Evolutionary conservation across 2,797 vertebrate genomes (phyloP).

Genomic region (Mormyrus proboscirostris): DNA sequence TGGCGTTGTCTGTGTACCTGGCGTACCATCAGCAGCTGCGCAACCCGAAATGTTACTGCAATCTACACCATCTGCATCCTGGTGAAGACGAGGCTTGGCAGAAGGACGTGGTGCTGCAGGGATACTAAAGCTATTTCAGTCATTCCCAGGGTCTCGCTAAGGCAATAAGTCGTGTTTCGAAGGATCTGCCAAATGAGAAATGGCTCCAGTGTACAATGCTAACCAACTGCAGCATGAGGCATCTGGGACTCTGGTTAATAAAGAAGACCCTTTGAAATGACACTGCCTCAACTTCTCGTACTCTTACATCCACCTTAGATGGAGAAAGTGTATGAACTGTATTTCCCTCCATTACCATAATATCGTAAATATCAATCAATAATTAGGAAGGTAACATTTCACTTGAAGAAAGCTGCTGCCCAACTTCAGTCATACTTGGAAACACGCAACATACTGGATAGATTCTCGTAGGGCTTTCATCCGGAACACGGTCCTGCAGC

Average conservation of each 20-base stretch:
- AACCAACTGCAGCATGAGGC: background rate
- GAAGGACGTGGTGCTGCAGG: conserved; percentile 58
- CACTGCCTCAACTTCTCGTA: background rate
- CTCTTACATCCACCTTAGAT: background rate
- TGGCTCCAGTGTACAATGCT: background rate
- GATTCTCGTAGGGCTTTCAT: background rate
- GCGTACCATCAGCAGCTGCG: conserved; percentile 62
- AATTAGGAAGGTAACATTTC: background rate
- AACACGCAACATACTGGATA: background rate
- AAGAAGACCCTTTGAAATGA: background rate
- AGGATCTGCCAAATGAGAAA: background rate
- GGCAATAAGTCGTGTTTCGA: background rate
- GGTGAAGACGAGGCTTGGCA: conserved; percentile 52
- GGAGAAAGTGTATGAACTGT: background rate
- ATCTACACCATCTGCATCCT: conserved; percentile 69
- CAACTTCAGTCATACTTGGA: background rate
- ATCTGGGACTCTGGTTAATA: background rate
- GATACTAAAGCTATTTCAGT: background rate
- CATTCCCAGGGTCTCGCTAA: background rate
- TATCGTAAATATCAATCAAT: background rate
- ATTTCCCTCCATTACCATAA: background rate
- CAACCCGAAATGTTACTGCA: conserved; percentile 67
- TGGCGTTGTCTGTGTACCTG: conserved; percentile 68
- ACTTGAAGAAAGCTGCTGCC: background rate
- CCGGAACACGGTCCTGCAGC: background rate